These are phyloP conservation scores for Ptychoptera albimana DNA, from an alignment of 2,888 invertebrate genomes.

Conservation along the genomic window DNA sequence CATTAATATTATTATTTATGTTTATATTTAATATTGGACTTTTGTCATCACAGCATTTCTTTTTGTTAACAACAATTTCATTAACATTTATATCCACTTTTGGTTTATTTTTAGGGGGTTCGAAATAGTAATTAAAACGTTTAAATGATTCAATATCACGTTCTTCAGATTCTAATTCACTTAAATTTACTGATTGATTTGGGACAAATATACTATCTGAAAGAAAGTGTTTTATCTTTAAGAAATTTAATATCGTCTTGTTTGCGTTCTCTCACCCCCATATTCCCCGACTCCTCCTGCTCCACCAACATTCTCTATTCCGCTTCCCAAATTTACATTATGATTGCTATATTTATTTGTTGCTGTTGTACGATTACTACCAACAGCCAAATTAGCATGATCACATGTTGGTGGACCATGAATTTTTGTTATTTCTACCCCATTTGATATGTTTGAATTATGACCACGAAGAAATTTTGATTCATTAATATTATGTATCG, in stretches of 20 bases:
- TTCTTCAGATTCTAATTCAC: constrained; percentile 62
- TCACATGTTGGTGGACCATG: constrained; percentile 1
- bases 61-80: constrained; percentile 43
- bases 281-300: not conserved
- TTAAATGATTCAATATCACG: constrained; percentile 76
- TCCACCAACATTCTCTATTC: not conserved
- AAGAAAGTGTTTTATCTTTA: not conserved
- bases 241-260: no score
- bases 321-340: not conserved
- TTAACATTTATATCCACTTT: constrained; percentile 66
- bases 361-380: constrained; percentile 3
- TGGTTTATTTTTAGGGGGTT: constrained; percentile 59
- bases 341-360: not conserved
- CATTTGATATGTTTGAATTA: constrained; percentile 20
- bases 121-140: constrained; percentile 69
- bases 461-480: constrained; percentile 26
- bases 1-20: no score
- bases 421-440: constrained; percentile 25
- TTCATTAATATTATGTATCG: constrained; percentile 30
- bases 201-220: constrained; percentile 59
- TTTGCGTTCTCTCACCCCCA: not conserved
- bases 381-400: constrained; percentile 6
- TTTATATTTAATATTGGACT: no score
- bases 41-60: constrained; percentile 5
- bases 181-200: constrained; percentile 63